Percentiles rank a stretch among this genome's conserved stretches.
These are phyloP conservation scores for Xylota sylvarum DNA, from an alignment of 2,888 invertebrate species.

Conservation along the genomic window DNA sequence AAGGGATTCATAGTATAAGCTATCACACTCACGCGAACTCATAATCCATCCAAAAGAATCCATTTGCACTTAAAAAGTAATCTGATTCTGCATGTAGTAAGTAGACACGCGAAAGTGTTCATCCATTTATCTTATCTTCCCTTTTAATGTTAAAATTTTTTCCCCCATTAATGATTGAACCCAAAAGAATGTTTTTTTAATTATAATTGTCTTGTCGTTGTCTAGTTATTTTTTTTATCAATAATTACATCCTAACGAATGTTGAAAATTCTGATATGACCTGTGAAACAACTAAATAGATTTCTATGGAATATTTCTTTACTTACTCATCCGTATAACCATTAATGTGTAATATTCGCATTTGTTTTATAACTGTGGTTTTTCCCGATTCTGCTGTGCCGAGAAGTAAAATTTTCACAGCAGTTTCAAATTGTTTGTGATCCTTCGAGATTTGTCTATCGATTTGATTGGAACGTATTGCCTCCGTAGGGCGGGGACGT, in stretches of 20 bases:
- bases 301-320: not conserved
- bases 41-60: slow-evolving; percentile 9
- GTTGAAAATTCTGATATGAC: slow-evolving; percentile 16
- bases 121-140: slow-evolving; percentile 20
- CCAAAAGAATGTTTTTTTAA: slow-evolving; percentile 35
- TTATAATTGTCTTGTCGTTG: slow-evolving; percentile 33
- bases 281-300: slow-evolving; percentile 22
- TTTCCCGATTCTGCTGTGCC: slow-evolving; percentile 94
- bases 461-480: slow-evolving; percentile 85
- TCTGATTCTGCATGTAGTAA: not conserved
- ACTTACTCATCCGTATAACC: slow-evolving; percentile 90
- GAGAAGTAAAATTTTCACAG: slow-evolving; percentile 87
- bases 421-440: slow-evolving; percentile 85
- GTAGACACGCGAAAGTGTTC: not conserved
- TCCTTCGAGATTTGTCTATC: slow-evolving; percentile 86
- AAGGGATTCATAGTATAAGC: too few species aligned
- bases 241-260: slow-evolving; percentile 14
- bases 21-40: not conserved
- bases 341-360: slow-evolving; percentile 93
- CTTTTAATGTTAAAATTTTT: not conserved
- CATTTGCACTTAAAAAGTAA: slow-evolving; percentile 8
- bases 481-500: slow-evolving; percentile 82
- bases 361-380: slow-evolving; percentile 94
- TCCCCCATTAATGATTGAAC: not conserved
- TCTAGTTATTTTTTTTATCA: slow-evolving; percentile 43